Base-by-base conservation (phyloP, 1,140 invertebrate genomes). In the Drosophila nasuta region DNA sequence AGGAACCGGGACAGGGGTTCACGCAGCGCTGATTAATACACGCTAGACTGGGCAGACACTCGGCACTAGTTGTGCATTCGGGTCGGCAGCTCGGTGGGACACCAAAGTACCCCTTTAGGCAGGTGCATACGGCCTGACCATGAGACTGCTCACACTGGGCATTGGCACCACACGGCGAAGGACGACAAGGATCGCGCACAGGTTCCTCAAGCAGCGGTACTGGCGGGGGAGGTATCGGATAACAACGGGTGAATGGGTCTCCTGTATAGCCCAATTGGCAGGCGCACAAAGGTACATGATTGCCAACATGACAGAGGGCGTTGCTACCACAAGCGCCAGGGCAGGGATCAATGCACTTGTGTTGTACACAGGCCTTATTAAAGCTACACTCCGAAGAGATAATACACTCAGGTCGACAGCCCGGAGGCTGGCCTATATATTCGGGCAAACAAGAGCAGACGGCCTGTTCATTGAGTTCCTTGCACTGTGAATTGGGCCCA, bases 401-500 rank as follows among this genome's bases (percentile, higher is more conserved):
- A 0, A 94, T 91, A 76, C 95, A 96, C 91, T 95, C 95, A 3
- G 95, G 95, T 82, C 95, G 93, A 88, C 96, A 96, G 6, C 95
- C 95, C 86, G 96, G 96, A 3, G 96, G 96, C 92, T 96, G 96
- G 28, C 96, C 96, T 63, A 95, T 94, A 82, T 95, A 96, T 20
- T 95, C 95, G 1, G 94, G 93, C 10, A 95, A 88, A 88, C 96
- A 97, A 25, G 94, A 94, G 89, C 96, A 97, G 30, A 95, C 93
- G 13, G 95, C 95, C 52, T 95, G 94, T 68, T 91, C 68, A 57
- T 94, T 94, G 0, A 94, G 93, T 87, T 95, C 95, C 71, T 94
- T 93, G 79, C 96, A 97, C 75, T 96, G 93, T 65, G 95, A 96
- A 91, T 97, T 96, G 1, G 95, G 94, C 5, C 95, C 95, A 88